Percentiles rank a stretch among this genome's conserved stretches.
Conservation (phyloP, 2,113 vertebrate genomes). For the Haliaeetus leucogaster region DNA sequence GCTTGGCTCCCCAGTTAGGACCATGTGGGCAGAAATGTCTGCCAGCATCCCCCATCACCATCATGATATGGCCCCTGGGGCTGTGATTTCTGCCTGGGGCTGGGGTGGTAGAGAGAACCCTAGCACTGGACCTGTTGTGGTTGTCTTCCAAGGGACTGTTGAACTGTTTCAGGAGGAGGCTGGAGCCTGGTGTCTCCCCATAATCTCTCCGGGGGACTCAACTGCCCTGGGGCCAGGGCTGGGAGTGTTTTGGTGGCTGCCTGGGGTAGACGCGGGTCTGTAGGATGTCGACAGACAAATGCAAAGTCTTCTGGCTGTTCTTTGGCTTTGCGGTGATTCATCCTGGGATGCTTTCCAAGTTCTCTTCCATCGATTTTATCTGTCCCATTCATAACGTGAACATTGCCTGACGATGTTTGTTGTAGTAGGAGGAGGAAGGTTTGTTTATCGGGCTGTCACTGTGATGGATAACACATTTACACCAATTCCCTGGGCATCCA, state of each 20-base stretch:
- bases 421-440: background rate
- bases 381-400: rapidly evolving
- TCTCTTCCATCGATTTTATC: background rate
- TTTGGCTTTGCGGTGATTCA: background rate
- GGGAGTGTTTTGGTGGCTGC: background rate
- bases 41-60: background rate
- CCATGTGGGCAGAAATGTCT: rapidly evolving
- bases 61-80: rapidly evolving
- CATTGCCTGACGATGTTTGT: rapidly evolving
- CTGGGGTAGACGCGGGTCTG: background rate
- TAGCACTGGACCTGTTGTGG: rapidly evolving
- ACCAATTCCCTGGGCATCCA: background rate
- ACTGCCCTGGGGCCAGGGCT: rapidly evolving
- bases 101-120: background rate
- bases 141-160: background rate
- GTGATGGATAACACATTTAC: background rate
- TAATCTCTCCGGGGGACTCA: background rate
- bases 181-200: rapidly evolving
- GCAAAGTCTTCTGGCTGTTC: background rate
- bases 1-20: background rate
- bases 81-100: background rate
- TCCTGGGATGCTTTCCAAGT: background rate
- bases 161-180: background rate
- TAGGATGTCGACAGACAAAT: background rate
- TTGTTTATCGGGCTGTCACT: background rate